Percentiles rank a stretch among this genome's conserved stretches.
Conservation (phyloP, 2,888 invertebrate species). For the Tinea semifulvella region DNA sequence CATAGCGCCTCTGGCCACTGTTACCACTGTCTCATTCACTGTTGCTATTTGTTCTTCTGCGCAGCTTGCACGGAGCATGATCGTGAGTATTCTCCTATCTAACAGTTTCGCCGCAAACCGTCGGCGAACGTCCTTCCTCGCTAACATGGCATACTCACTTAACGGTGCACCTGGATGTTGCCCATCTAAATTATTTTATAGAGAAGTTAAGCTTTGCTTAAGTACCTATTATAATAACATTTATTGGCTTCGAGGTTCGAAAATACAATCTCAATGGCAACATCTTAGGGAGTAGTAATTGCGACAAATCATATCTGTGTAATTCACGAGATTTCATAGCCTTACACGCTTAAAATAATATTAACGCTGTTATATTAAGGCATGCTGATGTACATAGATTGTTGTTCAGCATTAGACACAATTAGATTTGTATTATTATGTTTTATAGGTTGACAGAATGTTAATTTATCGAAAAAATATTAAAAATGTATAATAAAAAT, state of each 20-base stretch:
- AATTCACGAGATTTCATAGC: neutral
- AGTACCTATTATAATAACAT: constrained; percentile 5
- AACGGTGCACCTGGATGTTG: constrained; percentile 35
- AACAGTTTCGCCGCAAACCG: constrained; percentile 3
- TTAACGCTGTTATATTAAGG: neutral
- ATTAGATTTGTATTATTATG: neutral
- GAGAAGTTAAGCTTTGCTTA: neutral
- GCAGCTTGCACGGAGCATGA: constrained; percentile 92
- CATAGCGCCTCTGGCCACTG: constrained; percentile 31
- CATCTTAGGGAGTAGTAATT: constrained; percentile 48
- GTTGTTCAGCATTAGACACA: too few relatives aligned
- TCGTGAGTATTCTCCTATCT: constrained; percentile 74
- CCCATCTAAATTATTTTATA: constrained; percentile 17
- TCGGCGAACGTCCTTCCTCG: neutral
- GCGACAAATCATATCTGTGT: neutral
- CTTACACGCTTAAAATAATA: neutral
- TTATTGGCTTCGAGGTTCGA: neutral
- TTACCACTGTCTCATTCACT: constrained; percentile 65
- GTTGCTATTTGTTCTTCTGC: constrained; percentile 71
- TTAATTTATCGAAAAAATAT: too few relatives aligned
- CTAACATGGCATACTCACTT: neutral
- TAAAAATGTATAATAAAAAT: too few relatives aligned
- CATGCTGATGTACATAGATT: neutral
- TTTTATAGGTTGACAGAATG: too few relatives aligned
- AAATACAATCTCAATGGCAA: constrained; percentile 44